Evolutionary conservation across 2,113 vertebrate genomes (phyloP), one percentile per base, ranked within the genome.

Genomic region (Grallaria varia): DNA sequence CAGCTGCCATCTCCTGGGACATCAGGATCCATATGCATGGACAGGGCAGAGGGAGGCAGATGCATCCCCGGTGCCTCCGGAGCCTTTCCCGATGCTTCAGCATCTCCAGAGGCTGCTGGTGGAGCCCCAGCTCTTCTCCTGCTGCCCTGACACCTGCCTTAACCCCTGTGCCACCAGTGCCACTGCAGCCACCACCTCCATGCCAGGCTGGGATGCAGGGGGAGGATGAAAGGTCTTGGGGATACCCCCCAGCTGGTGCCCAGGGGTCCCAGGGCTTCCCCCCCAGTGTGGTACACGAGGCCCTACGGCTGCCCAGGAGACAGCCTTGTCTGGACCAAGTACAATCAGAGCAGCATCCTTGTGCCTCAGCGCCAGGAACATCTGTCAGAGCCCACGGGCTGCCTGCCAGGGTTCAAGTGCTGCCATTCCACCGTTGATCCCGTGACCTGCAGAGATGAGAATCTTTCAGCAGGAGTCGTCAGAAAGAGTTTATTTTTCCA

Each of bases 401-500:
- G 90, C 72, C 94, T 93, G 94, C 84, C 91, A 72, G 82, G 55
- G 91, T 91, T 95, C 94, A 89, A 93, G 84, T 89, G 89, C 89
- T 95, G 94, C 84, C 91, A 89, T 87, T 89, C 91, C 50, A 76
- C 87, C 3, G 8, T 39, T 97, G 93, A 92, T 89, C 95, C 91
- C 66, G 3, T 47, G 93, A 91, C 95, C 93, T 53, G 22, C 44
- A 60, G 4, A 92, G 91, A 95, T 78, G 86, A 81, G 91, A 59
- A 81, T 92, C 91, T 96, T 96, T 97, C 96, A 96, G 69, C 96
- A 94, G 77, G 53, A 95, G 74, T 66, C 19, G 3, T 92, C 91
- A 89, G 84, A 14, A 56, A 64, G 56, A 89, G 95, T 96, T 97
- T 76, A 80, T 96, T 96, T 93, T 93, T 73, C 89, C 30, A 14